A percentile compares a stretch with the other conserved stretches of the same genome.
Evolutionary conservation across 2,797 vertebrate genomes (phyloP).

Genomic region (Rhinophrynus dorsalis): DNA sequence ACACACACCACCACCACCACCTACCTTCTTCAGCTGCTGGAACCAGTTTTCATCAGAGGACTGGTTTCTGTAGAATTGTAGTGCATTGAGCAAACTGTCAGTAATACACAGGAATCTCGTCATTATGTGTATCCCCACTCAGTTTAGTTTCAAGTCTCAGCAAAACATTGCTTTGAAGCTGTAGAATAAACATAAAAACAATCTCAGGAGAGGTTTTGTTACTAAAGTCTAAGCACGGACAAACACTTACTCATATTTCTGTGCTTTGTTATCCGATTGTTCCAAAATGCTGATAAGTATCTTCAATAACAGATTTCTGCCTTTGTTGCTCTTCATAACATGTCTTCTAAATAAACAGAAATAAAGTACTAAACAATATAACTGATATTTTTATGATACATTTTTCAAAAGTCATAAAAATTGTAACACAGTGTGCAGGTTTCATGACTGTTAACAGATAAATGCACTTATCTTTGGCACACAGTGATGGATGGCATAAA

Average conservation of each 20-base stretch:
- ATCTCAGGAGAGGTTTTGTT: neutral
- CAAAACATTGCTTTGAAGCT: neutral
- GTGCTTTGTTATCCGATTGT: conserved; percentile 54
- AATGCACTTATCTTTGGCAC: neutral
- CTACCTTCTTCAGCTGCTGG: too few species aligned
- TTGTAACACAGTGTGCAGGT: neutral
- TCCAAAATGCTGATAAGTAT: conserved; percentile 56
- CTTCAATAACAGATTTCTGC: conserved; percentile 52
- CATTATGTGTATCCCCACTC: neutral
- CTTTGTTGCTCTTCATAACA: conserved; percentile 45
- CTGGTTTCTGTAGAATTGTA: too few species aligned
- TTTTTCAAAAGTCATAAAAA: conserved; percentile 42
- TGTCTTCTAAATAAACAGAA: conserved; percentile 37
- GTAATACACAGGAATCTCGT: neutral
- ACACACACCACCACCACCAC: too few species aligned
- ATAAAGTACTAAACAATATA: neutral
- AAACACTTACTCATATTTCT: conserved; percentile 56
- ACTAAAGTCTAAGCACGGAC: neutral
- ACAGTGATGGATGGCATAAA: too few species aligned
- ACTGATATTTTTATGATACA: conserved; percentile 15
- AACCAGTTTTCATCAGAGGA: too few species aligned
- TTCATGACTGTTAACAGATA: neutral
- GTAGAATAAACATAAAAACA: neutral
- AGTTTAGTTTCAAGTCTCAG: neutral
- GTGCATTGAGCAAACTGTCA: neutral